Evolutionary conservation across 2,797 vertebrate species (phyloP), one percentile per base, ranked within the genome.

Genomic region (Pseudotriccus pelzelni): DNA sequence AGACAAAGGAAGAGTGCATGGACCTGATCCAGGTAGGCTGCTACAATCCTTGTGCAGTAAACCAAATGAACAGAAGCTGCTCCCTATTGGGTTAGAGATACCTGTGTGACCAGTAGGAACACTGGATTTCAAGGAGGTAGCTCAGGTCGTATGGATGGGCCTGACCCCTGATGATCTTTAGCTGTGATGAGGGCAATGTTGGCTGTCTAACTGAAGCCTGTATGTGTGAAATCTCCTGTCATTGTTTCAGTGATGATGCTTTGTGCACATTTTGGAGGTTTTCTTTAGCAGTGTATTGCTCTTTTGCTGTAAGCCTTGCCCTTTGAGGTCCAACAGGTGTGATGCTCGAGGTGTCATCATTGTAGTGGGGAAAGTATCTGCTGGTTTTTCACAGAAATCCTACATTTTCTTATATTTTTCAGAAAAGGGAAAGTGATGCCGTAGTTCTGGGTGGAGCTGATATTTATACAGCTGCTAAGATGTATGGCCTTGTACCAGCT

Each of bases 391-490:
- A 63, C 44, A 41, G 30, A 90, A 90, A 67, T 58, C 4, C 7
- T n/a, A 7, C 19, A 16, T 76, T 84, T 46, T 69, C 25, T 87
- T 69, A 63, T 78, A 27, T 69, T 90, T 94, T 96, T 63, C 94
- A 99, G 99, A 97, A 98, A 87, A 98, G 98, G 4, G 97, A 99
- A 47, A 98, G 98, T 2, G 98, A 99, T 41, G 98, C 96, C 30
- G 96, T 99, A 87, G 99, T 98, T 74, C 94, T 99, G 91, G 98
- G 98, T 58, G 99, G 99, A 36, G 98, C 98, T 59, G 98, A 99
- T 96, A 98, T 99, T 97, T 99, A 99, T 93, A 98, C 76, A 7
- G 99, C 99, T 18, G 99, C 99, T 70, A 99, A 99, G 97, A 97
- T 66, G 0, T 98, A 98, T 0, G 98, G 98, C 68, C 96, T 99